phyloP scores from a whole-genome alignment of 1,140 invertebrate species.

The Orchesella cincta region DNA sequence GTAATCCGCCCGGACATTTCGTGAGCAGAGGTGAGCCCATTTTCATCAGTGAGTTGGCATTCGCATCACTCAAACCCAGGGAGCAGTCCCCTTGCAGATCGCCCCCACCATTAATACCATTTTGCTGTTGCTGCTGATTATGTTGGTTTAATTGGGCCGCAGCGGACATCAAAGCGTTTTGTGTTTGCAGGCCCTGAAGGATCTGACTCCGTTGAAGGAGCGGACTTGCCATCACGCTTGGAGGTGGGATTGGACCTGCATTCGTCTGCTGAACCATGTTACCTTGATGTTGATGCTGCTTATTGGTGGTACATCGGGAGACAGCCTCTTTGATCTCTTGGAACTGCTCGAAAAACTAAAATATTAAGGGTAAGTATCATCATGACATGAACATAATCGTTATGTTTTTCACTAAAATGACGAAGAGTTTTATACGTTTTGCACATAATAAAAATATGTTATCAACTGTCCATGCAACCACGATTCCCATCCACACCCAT shows the following conservation, averaged over 20 bases:
- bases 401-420: too few species aligned
- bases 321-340: constrained; percentile 96
- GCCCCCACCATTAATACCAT: constrained; percentile 1
- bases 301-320: constrained; percentile 16
- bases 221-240: constrained; percentile 23
- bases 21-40: constrained; percentile 29
- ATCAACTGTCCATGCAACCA: background rate
- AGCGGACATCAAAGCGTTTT: constrained; percentile 28
- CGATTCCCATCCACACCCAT: background rate
- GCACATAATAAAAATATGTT: too few species aligned
- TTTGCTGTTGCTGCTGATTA: constrained; percentile 25
- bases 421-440: too few species aligned
- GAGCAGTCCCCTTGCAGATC: background rate
- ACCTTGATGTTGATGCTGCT: constrained; percentile 59
- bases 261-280: constrained; percentile 51
- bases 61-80: constrained; percentile 6
- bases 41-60: constrained; percentile 32
- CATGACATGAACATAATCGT: too few species aligned
- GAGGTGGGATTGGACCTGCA: background rate
- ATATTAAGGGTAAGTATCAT: constrained; percentile 50
- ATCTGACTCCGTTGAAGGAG: constrained; percentile 32
- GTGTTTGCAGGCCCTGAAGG: constrained; percentile 30
- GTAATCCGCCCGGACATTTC: constrained; percentile 23
- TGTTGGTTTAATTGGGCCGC: constrained; percentile 22
- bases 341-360: constrained; percentile 95